phyloP scores from a whole-genome alignment of 2,797 vertebrate genomes.

The Melanotaenia trifasciata region DNA sequence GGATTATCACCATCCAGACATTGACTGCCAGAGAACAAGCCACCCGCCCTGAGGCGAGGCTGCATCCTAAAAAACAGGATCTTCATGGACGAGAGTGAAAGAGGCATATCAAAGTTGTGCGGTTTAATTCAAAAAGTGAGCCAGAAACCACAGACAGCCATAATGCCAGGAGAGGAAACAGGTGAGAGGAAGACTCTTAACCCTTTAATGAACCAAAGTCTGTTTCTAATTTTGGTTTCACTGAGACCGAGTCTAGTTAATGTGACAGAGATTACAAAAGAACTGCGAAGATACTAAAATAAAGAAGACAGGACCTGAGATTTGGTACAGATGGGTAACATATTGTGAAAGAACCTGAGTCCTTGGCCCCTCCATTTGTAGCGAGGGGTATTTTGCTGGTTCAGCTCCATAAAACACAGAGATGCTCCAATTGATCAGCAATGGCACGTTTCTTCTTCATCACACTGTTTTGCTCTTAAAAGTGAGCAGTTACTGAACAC shows the following conservation, averaged over 20 bases:
- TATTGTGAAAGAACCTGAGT: not conserved
- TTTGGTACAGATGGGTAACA: not conserved
- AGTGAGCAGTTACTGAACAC: too few relatives aligned
- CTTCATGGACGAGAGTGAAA: constrained; percentile 59
- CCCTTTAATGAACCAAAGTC: constrained; percentile 37
- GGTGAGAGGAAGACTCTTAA: constrained; percentile 77
- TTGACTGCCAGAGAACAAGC: constrained; percentile 29
- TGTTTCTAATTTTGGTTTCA: constrained; percentile 31
- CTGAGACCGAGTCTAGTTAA: constrained; percentile 13
- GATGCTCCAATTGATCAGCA: not conserved
- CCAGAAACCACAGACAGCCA: constrained; percentile 76
- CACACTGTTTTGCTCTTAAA: not conserved
- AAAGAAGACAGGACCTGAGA: not conserved
- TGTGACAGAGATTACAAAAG: constrained; percentile 6
- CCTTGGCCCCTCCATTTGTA: not conserved
- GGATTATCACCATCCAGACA: constrained; percentile 46
- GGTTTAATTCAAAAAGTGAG: constrained; percentile 62
- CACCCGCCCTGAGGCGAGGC: constrained; percentile 26
- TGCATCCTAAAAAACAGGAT: constrained; percentile 62
- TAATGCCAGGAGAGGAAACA: constrained; percentile 79
- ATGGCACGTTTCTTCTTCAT: not conserved
- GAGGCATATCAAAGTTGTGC: constrained; percentile 64
- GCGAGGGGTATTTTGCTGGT: not conserved
- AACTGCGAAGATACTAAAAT: not conserved
- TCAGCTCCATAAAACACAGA: not conserved